Percentiles rank a stretch among this genome's conserved stretches.
phyloP scores from a whole-genome alignment of 2,113 vertebrate genomes.

The Apteryx owenii region DNA sequence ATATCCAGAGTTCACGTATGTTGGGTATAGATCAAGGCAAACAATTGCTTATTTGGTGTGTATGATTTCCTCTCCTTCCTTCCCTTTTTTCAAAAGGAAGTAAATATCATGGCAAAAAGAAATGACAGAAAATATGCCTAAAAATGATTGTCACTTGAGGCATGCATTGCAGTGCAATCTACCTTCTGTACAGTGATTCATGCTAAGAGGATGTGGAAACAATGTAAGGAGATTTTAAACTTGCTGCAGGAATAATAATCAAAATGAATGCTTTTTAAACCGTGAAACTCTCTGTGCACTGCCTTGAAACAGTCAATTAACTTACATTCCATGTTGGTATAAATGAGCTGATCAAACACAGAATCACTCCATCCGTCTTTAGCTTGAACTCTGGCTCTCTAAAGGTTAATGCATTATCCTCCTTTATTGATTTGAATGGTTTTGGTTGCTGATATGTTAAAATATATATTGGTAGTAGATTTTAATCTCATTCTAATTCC shows the following conservation, averaged over 20 bases:
- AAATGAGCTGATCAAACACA: conserved; percentile 62
- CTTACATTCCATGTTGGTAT: conserved; percentile 52
- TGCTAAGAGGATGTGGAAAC: background rate
- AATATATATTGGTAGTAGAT: background rate
- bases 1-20: background rate
- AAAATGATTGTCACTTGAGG: background rate
- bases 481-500: conserved; percentile 46
- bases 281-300: conserved; percentile 8
- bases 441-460: conserved; percentile 63
- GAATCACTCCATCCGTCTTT: conserved; percentile 51
- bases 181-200: background rate
- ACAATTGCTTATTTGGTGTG: background rate
- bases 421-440: conserved; percentile 45
- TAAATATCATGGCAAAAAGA: background rate
- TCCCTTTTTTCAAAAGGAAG: background rate
- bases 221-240: conserved; percentile 10
- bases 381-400: conserved; percentile 33
- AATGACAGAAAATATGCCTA: background rate
- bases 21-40: background rate
- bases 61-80: background rate
- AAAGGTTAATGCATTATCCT: conserved; percentile 66
- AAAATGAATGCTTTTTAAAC: conserved; percentile 51
- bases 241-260: conserved; percentile 36
- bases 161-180: background rate
- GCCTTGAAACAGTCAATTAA: conserved; percentile 68